phyloP scores from a whole-genome alignment of 2,797 vertebrate genomes.

The Ptychadena robeensis region DNA sequence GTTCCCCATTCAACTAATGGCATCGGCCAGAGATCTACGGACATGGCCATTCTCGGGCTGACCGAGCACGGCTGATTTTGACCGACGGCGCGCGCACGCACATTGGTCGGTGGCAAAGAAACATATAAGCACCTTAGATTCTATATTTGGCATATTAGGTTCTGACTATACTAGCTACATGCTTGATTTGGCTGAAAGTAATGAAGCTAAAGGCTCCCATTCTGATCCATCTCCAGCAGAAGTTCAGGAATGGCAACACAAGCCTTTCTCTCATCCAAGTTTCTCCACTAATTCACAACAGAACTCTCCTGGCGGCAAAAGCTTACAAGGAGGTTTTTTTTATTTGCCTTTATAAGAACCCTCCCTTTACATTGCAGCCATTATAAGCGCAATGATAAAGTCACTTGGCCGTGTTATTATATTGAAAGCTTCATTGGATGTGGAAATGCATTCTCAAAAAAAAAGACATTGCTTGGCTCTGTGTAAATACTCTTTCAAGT shows the following conservation, averaged over 20 bases:
- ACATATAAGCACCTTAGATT: too few relatives aligned
- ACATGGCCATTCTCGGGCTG: too few relatives aligned
- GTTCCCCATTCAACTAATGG: too few relatives aligned
- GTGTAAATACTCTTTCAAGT: conserved; percentile 52
- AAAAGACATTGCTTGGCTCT: conserved; percentile 41
- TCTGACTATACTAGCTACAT: background rate
- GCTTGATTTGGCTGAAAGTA: too few relatives aligned
- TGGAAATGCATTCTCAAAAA: conserved; percentile 44
- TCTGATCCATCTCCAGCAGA: background rate
- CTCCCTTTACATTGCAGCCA: conserved; percentile 14
- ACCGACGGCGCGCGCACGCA: too few relatives aligned
- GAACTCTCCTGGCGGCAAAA: background rate
- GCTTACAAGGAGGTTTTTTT: conserved; percentile 22
- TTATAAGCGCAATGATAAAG: conserved; percentile 48
- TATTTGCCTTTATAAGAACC: conserved; percentile 7
- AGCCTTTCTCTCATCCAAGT: background rate
- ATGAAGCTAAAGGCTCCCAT: background rate
- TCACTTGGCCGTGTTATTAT: conserved; percentile 54
- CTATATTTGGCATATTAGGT: too few relatives aligned
- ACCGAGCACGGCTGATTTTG: too few relatives aligned
- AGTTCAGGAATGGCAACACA: background rate
- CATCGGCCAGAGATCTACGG: too few relatives aligned
- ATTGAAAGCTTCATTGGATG: conserved; percentile 45
- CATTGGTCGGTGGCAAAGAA: too few relatives aligned
- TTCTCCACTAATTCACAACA: background rate